Evolutionary conservation across 2,113 vertebrate species (phyloP).

Genomic region (Apeltes quadracus): DNA sequence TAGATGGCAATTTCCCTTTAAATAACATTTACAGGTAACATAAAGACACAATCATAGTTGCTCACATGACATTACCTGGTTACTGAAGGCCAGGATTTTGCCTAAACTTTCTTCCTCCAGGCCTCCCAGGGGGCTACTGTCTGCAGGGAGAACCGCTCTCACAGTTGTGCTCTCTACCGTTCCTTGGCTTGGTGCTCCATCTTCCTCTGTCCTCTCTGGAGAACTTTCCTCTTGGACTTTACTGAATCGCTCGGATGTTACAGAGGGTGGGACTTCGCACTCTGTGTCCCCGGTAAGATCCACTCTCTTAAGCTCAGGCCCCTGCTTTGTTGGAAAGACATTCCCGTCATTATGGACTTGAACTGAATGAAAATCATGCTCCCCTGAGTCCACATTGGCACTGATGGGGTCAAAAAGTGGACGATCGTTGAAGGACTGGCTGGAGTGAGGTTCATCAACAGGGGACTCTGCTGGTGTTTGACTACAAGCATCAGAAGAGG

Average conservation of each 20-base stretch:
- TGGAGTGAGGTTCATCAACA: constrained; percentile 11
- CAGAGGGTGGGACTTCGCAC: neutral
- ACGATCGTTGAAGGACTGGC: neutral
- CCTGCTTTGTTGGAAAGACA: constrained; percentile 7
- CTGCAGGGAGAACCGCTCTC: constrained; percentile 45
- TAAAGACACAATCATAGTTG: neutral
- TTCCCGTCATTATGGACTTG: neutral
- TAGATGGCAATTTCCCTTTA: neutral
- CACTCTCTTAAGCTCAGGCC: constrained; percentile 27
- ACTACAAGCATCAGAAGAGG: neutral
- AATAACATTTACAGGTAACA: neutral
- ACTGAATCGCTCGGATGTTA: constrained; percentile 24
- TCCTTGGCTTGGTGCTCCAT: constrained; percentile 46
- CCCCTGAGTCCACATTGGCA: constrained; percentile 25
- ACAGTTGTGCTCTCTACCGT: constrained; percentile 67
- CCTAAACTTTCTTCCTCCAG: constrained; percentile 74
- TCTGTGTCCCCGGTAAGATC: constrained; percentile 13
- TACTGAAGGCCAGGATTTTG: constrained; percentile 89
- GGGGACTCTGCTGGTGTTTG: neutral
- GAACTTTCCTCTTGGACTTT: constrained; percentile 26
- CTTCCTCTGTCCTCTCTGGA: constrained; percentile 17
- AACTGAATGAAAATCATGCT: constrained; percentile 15
- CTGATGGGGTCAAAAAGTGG: constrained; percentile 5
- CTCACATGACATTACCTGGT: constrained; percentile 68
- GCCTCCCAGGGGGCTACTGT: constrained; percentile 44